Evolutionary conservation across 2,888 invertebrate genomes (phyloP), one percentile per base, ranked within the genome.

Genomic region (Diadromus collaris): DNA sequence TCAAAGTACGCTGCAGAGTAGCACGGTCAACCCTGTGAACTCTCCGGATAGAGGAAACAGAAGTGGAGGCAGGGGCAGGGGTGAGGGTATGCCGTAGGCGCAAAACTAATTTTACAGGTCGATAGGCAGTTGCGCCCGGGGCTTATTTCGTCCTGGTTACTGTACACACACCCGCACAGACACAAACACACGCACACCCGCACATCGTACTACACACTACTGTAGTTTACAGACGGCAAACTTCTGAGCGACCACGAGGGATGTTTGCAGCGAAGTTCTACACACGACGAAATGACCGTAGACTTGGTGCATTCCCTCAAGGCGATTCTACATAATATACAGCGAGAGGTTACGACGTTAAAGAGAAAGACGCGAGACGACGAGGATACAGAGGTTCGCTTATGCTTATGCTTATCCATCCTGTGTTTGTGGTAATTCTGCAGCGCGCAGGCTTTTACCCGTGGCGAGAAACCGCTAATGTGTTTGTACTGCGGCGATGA

Each of bases 101-200:
- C 72, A 69, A 81, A 83, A 82, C 82, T 83, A 81, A 83, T 83
- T 81, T 82, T 78, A 80, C 82, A 83, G 82, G 72, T 82, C 81
- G 79, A 83, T 83, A 83, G 78, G 72, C 79, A 81, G 80, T 81
- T 67, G 48, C 54, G 67, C 75, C 64, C 56, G 19, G 61, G 72
- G 75, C 74, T 79, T 81, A 75, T 79, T 75, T 77, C 65, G 48
- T 69, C 74, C 34, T 69, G 48, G 61, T 77, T 65, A 56, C 65
- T 69, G 34, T 46, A 70, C 21, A 58, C 64, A 64, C n/a, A 41
- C 67, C 41, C 38, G 61, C 24, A 44, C 21, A n/a, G 13, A 60
- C 24, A 21, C 27, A 54, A 41, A 41, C 67, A 51, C 21, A 77
- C 24, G 54, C 27, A 29, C 2, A 27, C 24, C 19, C 27, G 24